These are phyloP conservation scores for Cataglyphis hispanica DNA, from an alignment of 1,140 invertebrate species.

Conservation along the genomic window DNA sequence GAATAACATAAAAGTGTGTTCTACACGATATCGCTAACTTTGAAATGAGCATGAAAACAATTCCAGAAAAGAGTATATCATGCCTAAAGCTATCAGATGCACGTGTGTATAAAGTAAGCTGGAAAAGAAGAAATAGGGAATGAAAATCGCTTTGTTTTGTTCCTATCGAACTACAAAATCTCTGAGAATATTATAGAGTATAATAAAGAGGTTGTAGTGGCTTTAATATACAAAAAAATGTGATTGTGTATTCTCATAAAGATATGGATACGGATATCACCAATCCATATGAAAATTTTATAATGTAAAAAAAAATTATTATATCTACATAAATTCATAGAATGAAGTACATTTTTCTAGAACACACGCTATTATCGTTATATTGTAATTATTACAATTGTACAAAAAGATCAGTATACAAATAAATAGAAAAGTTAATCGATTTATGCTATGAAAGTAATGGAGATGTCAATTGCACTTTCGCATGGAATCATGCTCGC, in stretches of 20 bases:
- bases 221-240: constrained; percentile 23
- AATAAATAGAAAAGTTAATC: not conserved
- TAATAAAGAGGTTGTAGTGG: not conserved
- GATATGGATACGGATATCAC: not conserved
- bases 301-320: not conserved
- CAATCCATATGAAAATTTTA: not conserved
- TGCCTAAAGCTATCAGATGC: constrained; percentile 40
- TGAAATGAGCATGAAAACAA: constrained; percentile 11
- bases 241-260: not conserved
- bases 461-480: constrained; percentile 18
- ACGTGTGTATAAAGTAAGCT: not conserved
- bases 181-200: not conserved
- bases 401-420: not conserved
- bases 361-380: not conserved
- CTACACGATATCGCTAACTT: not conserved
- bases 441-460: not conserved
- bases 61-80: constrained; percentile 40
- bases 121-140: constrained; percentile 44
- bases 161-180: constrained; percentile 23
- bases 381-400: not conserved
- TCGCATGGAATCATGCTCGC: not conserved
- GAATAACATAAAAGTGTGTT: not conserved
- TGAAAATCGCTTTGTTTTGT: constrained; percentile 50
- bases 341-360: not conserved
- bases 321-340: not conserved